Percentiles rank a stretch among this genome's conserved stretches.
phyloP scores from a whole-genome alignment of 2,888 invertebrate species.

The Rhyacophila evoluta region DNA sequence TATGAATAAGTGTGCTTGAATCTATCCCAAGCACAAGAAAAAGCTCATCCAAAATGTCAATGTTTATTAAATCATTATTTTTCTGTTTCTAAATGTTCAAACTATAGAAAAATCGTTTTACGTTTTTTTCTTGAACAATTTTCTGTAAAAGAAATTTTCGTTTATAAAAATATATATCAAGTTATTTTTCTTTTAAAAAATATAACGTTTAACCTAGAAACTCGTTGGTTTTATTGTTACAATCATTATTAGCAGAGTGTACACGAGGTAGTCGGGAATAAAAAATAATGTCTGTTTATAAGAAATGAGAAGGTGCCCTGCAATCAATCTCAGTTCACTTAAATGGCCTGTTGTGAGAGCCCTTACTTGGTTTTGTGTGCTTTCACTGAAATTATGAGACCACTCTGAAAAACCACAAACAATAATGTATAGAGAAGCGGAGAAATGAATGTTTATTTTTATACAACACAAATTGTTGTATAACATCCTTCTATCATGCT shows the following conservation, averaged over 20 bases:
- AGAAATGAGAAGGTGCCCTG: not conserved
- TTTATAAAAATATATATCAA: too few species aligned
- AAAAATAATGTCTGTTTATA: slow-evolving; percentile 1
- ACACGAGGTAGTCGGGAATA: not conserved
- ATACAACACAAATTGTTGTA: too few species aligned
- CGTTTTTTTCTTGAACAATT: not conserved
- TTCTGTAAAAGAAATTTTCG: too few species aligned
- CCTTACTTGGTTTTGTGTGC: slow-evolving; percentile 9
- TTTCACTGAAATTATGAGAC: slow-evolving; percentile 12
- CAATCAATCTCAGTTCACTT: slow-evolving; percentile 21
- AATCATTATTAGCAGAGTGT: not conserved
- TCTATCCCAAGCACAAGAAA: too few species aligned
- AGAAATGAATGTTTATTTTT: not conserved
- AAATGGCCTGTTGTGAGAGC: slow-evolving; percentile 16
- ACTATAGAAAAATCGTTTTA: too few species aligned
- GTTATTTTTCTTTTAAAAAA: too few species aligned
- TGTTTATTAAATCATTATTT: too few species aligned
- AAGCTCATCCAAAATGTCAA: too few species aligned
- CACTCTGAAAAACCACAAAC: not conserved
- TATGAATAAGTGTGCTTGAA: too few species aligned
- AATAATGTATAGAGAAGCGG: not conserved
- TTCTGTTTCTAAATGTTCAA: too few species aligned
- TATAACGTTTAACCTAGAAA: too few species aligned
- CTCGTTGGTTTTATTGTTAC: not conserved
- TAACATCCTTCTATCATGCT: too few species aligned